These are phyloP conservation scores for Tiaroga cobitis DNA, from an alignment of 2,797 vertebrate genomes.

Conservation along the genomic window DNA sequence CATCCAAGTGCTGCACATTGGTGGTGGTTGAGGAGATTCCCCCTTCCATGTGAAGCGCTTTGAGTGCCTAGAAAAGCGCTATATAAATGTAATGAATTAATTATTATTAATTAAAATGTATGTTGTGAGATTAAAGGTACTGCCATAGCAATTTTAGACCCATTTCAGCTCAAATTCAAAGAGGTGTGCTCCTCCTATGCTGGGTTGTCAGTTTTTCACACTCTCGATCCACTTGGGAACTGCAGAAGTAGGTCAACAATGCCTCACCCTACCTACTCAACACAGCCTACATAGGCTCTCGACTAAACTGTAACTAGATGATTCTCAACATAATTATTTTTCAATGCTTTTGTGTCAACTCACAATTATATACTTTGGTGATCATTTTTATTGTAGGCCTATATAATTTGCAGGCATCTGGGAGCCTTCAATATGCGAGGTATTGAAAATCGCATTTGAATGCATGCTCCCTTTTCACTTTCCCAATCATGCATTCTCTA, in stretches of 20 bases:
- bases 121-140: constrained; percentile 11
- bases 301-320: constrained; percentile 25
- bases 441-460: not conserved
- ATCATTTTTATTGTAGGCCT: not conserved
- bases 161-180: constrained; percentile 16
- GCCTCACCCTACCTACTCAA: constrained; percentile 1
- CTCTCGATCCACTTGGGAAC: not conserved
- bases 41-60: too few relatives aligned
- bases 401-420: not conserved
- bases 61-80: too few relatives aligned
- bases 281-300: not conserved
- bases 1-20: too few relatives aligned
- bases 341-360: not conserved
- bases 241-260: constrained; percentile 36
- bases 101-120: too few relatives aligned
- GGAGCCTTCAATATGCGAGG: not conserved
- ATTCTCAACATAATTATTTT: not conserved
- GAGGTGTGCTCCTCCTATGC: not conserved
- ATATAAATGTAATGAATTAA: too few relatives aligned
- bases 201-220: constrained; percentile 28
- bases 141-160: not conserved
- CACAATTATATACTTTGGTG: not conserved
- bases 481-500: too few relatives aligned
- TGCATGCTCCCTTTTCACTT: not conserved
- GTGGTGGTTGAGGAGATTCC: too few relatives aligned